Base-by-base conservation (phyloP, 2,888 invertebrate genomes). In the Trisateles emortualis region DNA sequence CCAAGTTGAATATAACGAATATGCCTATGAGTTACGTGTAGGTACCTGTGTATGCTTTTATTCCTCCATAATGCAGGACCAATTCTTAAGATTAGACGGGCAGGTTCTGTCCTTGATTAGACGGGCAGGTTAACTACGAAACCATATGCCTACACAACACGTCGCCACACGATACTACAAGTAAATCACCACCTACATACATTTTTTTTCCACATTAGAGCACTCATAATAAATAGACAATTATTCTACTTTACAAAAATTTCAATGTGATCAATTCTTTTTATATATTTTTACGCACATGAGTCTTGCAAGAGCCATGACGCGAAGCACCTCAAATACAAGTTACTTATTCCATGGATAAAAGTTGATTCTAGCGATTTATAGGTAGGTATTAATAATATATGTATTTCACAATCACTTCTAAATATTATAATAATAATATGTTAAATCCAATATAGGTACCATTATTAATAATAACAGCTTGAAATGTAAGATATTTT, bases 151-250 rank as follows among this genome's bases (percentile, higher is more conserved):
- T 26, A 44, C 49, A 64, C 52, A 53, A 46, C 49, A 61, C 56
- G 54, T 55, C 55, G 58, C 58, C 52, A 63, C 47, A 63, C 61
- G 59, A 55, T 33, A 52, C 54, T 57, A 62, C 52, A 63, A 64
- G 53, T 53, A 56, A 56, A 58, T 43, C 39, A 54, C 61, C 35
- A 19, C 13, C 42, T 62, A 68, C 50, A 65, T 54, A 74, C 56
- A 65, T 53, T 72, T 62, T 67, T n/a, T 55, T 64, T 60, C 63
- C 61, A 72, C 57, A 74, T 52, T 65, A 64, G 60, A 64, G 53
- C 72, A 69, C 62, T 74, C 70, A 51, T 40, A 71, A 73, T 77
- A 77, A 73, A 77, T 75, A 74, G 64, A 74, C 70, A 72, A 64
- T 63, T 61, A 75, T 50, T 62, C 54, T 73, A 69, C 55, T 68